A percentile compares a stretch with the other conserved stretches of the same genome.
Evolutionary conservation across 2,888 invertebrate species (phyloP).

Genomic region (Suillia variegata): DNA sequence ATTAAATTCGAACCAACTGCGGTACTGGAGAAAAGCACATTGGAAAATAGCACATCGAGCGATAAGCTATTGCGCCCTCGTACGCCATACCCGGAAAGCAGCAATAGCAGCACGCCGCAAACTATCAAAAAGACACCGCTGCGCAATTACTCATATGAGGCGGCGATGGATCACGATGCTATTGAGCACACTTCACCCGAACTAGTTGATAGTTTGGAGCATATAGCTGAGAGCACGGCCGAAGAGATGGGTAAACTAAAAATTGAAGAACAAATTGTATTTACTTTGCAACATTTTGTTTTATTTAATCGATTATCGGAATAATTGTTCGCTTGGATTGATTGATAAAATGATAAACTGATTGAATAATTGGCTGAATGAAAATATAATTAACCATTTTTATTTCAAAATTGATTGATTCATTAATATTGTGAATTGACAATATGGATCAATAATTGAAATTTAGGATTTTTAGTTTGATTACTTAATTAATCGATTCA

Average conservation of each 20-base stretch:
- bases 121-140: slow-evolving; percentile 44
- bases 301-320: background rate
- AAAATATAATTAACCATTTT: no score
- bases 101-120: slow-evolving; percentile 41
- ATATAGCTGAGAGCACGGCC: slow-evolving; percentile 34
- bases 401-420: no score
- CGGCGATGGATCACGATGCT: slow-evolving; percentile 46
- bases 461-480: no score
- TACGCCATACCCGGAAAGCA: slow-evolving; percentile 56
- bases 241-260: slow-evolving; percentile 16
- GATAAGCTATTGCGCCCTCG: slow-evolving; percentile 49
- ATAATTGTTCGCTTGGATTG: no score
- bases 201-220: slow-evolving; percentile 49
- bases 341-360: background rate
- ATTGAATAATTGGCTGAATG: background rate
- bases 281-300: background rate
- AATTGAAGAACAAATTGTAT: no score
- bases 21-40: slow-evolving; percentile 25
- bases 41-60: slow-evolving; percentile 17
- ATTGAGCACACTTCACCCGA: slow-evolving; percentile 48
- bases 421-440: no score
- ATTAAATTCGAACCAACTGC: slow-evolving; percentile 35
- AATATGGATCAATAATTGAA: no score
- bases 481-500: no score
- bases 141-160: slow-evolving; percentile 51